A percentile compares a stretch with the other conserved stretches of the same genome.
These are phyloP conservation scores for Colletes latitarsis DNA, from an alignment of 1,140 invertebrate species.

Conservation along the genomic window DNA sequence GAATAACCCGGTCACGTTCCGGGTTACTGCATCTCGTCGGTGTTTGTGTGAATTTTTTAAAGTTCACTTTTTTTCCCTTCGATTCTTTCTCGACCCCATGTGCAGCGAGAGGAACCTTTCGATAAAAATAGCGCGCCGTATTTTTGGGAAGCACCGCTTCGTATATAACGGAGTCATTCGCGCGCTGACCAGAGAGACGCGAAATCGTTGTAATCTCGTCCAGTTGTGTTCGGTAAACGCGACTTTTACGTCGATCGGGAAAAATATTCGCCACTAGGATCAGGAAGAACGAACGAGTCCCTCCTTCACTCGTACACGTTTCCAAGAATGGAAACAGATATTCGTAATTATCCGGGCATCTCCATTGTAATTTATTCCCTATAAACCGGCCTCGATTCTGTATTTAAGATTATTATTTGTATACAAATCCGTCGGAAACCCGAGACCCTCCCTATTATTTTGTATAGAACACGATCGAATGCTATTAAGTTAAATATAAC, in stretches of 20 bases:
- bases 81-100: slow-evolving; percentile 21
- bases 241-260: not conserved
- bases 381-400: no score
- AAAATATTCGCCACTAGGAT: not conserved
- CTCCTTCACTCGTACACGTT: no score
- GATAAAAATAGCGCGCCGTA: slow-evolving; percentile 67
- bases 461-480: no score
- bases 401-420: no score
- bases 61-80: slow-evolving; percentile 3
- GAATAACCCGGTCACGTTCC: not conserved
- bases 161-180: slow-evolving; percentile 29
- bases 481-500: no score
- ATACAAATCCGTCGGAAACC: no score
- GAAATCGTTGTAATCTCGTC: slow-evolving; percentile 48
- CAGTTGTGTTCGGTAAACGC: slow-evolving; percentile 8
- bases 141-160: slow-evolving; percentile 62
- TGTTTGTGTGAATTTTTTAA: slow-evolving; percentile 28
- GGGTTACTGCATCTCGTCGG: slow-evolving; percentile 24
- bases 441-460: no score
- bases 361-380: no score
- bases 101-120: slow-evolving; percentile 35
- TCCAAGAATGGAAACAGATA: no score
- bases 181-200: slow-evolving; percentile 29
- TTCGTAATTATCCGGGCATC: no score
- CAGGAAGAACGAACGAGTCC: no score